Conservation (phyloP, 1,140 invertebrate species). For the Oreohelix idahoensis region DNA sequence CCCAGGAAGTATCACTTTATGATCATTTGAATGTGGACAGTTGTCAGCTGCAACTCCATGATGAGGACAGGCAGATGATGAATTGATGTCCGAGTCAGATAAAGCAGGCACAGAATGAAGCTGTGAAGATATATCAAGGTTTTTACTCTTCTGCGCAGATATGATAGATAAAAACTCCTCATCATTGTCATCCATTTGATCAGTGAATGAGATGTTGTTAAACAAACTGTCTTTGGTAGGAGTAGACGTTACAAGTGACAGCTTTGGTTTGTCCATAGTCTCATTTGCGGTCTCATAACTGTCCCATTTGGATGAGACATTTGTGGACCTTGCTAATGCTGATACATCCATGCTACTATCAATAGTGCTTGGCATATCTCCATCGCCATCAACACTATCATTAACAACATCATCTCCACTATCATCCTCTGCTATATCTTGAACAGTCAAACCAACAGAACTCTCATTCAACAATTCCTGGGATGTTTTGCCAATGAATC, state of each 20-base stretch:
- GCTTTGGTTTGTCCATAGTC: neutral
- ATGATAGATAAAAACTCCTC: slow-evolving; percentile 41
- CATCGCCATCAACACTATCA: slow-evolving; percentile 50
- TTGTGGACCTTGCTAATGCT: slow-evolving; percentile 16
- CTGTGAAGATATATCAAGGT: neutral
- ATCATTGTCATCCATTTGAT: slow-evolving; percentile 37
- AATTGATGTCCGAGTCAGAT: neutral
- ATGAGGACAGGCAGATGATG: neutral
- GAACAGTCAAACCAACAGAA: neutral
- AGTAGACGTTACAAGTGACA: neutral
- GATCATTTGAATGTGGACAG: neutral
- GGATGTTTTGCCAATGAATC: slow-evolving; percentile 63
- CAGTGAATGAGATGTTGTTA: neutral
- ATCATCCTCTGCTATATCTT: slow-evolving; percentile 40
- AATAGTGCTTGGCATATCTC: slow-evolving; percentile 45
- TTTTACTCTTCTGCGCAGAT: slow-evolving; percentile 39
- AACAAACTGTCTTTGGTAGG: neutral
- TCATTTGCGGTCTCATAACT: slow-evolving; percentile 26
- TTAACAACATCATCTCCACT: slow-evolving; percentile 46
- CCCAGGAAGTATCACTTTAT: too few relatives aligned
- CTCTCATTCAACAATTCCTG: slow-evolving; percentile 35
- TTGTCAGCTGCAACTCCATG: neutral
- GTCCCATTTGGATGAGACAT: slow-evolving; percentile 15
- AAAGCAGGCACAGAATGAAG: neutral
- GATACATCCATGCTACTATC: slow-evolving; percentile 41